Base-by-base conservation (phyloP, 2,113 vertebrate genomes). In the Guaruba guarouba region DNA sequence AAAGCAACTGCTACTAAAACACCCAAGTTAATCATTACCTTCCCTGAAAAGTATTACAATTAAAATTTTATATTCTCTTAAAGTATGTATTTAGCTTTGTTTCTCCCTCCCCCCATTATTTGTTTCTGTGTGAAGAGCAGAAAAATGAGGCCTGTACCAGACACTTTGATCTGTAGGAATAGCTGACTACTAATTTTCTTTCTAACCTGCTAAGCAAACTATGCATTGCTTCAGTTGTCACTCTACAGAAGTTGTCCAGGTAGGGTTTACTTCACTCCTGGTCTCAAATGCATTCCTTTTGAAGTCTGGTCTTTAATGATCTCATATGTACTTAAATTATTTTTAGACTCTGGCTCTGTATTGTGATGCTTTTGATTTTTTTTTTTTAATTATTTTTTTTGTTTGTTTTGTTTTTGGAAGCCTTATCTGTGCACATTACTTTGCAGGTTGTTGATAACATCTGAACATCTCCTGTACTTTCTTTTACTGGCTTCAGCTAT, bases 111-210 rank as follows among this genome's bases (percentile, higher is more conserved):
- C 8, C 5, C 46, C 12, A 11, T 19, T 0, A 3, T 24, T 79
- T 37, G 9, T 73, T 94, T 66, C n/a, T 93, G 13, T 90, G 57
- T 86, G 71, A 91, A 48, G 31, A 51, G 28, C 22, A 12, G 49
- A 70, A 74, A 68, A 59, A 29, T 17, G 18, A 33, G 35, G 14
- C 23, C 43, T 74, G 27, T 82, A 52, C 77, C 46, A 73, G 81
- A 57, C 66, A 27, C 93, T 96, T 93, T 96, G 87, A 94, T 96
- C 90, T 92, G 52, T 27, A 90, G 70, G 52, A 85, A 73, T 23
- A 62, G 49, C 62, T 44, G 51, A 46, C 44, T 46, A 9, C 14
- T 43, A 3, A 1, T n/a, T 37, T 68, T 79, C 48, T 66, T 74
- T 73, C 39, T 23, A 6, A 51, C 41, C 25, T 78, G 23, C 68